These are phyloP conservation scores for Apodemus speciosus DNA, from an alignment of 2,113 vertebrate genomes.

Conservation along the genomic window DNA sequence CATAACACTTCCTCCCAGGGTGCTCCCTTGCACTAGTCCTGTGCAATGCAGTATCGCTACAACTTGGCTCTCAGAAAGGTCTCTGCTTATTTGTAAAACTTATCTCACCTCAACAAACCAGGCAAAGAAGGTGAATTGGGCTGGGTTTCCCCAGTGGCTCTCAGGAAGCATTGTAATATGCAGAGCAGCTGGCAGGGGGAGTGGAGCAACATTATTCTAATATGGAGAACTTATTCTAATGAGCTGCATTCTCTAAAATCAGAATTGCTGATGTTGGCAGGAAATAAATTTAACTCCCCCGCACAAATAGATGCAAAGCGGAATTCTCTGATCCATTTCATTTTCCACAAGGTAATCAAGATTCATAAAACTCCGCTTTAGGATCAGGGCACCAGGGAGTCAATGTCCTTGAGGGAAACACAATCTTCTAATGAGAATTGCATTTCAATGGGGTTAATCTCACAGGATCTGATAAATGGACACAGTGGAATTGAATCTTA, in stretches of 20 bases:
- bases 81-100: not conserved
- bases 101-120: not conserved
- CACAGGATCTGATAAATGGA: slow-evolving; percentile 63
- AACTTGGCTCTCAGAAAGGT: not conserved
- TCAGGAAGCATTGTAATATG: not conserved
- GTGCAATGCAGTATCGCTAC: not conserved
- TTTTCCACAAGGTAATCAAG: slow-evolving; percentile 78
- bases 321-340: slow-evolving; percentile 77
- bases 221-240: slow-evolving; percentile 78
- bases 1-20: not conserved
- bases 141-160: not conserved
- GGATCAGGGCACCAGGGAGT: slow-evolving; percentile 64
- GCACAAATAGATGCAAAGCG: slow-evolving; percentile 75
- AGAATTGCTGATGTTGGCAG: slow-evolving; percentile 80
- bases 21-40: not conserved
- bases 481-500: slow-evolving; percentile 27
- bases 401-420: slow-evolving; percentile 71
- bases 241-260: slow-evolving; percentile 78
- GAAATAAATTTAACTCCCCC: slow-evolving; percentile 79
- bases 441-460: slow-evolving; percentile 66
- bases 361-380: slow-evolving; percentile 76
- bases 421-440: slow-evolving; percentile 72
- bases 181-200: slow-evolving; percentile 69
- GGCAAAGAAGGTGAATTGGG: not conserved
- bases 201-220: slow-evolving; percentile 68